A percentile compares a stretch with the other conserved stretches of the same genome.
These are phyloP conservation scores for Microcaecilia unicolor DNA, from an alignment of 2,797 vertebrate genomes.

Conservation along the genomic window DNA sequence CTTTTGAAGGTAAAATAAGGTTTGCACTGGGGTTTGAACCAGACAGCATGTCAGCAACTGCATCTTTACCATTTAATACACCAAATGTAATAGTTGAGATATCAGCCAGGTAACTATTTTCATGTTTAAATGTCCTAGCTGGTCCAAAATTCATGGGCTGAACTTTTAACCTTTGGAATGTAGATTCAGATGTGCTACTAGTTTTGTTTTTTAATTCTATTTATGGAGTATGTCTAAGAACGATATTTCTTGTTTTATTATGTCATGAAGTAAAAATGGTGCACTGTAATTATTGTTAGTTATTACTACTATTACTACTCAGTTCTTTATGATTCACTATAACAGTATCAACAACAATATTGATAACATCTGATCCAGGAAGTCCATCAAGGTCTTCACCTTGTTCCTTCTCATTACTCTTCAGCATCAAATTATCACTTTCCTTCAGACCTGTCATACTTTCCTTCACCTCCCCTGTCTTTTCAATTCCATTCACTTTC, in stretches of 20 bases:
- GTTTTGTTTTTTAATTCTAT: conserved; percentile 10
- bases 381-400: conserved; percentile 28
- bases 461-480: conserved; percentile 30
- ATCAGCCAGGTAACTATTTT: conserved; percentile 16
- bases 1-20: conserved; percentile 1
- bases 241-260: conserved; percentile 14
- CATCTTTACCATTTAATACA: conserved; percentile 11
- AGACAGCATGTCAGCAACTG: conserved; percentile 14
- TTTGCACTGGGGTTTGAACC: neutral
- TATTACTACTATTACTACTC: conserved; percentile 55
- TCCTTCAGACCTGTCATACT: conserved; percentile 37
- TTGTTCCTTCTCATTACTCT: conserved; percentile 25
- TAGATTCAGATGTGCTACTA: conserved; percentile 1
- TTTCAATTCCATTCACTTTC: conserved; percentile 24
- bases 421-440: conserved; percentile 15
- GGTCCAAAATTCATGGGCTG: conserved; percentile 28
- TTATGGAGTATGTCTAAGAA: conserved; percentile 6
- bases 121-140: conserved; percentile 18
- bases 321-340: conserved; percentile 38
- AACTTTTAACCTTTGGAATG: conserved; percentile 19
- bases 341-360: conserved; percentile 41
- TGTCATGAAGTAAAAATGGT: conserved; percentile 11
- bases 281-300: conserved; percentile 32
- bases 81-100: conserved; percentile 4
- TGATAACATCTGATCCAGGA: conserved; percentile 34